These are phyloP conservation scores for Drosophila malerkotliana DNA, from an alignment of 1,140 invertebrate genomes.

Conservation along the genomic window DNA sequence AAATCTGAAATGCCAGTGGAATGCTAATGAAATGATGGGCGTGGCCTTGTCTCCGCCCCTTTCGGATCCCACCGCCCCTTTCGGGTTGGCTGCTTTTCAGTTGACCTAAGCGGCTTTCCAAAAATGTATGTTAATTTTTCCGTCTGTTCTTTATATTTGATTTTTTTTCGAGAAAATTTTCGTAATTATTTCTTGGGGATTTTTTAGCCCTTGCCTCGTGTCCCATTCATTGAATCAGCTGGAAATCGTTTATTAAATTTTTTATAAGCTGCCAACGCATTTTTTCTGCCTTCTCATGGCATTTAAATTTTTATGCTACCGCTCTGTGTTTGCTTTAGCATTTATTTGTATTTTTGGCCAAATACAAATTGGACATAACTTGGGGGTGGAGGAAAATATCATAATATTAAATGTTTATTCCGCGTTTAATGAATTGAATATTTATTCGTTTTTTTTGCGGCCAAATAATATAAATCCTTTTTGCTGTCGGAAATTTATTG, in stretches of 20 bases:
- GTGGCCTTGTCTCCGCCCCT: conserved; percentile 3
- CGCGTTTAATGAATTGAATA: conserved; percentile 35
- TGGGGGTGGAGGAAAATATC: neutral
- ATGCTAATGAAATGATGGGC: conserved; percentile 39
- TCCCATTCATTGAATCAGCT: conserved; percentile 7
- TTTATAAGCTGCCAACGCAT: conserved; percentile 33
- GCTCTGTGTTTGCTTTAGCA: conserved; percentile 9
- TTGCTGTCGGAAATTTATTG: conserved; percentile 17
- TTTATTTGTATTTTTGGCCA: conserved; percentile 13
- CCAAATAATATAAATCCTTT: conserved; percentile 8
- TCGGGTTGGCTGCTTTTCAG: conserved; percentile 41
- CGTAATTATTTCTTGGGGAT: conserved; percentile 45
- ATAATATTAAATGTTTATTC: conserved; percentile 41
- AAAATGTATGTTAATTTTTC: conserved; percentile 47
- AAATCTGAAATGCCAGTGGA: conserved; percentile 32
- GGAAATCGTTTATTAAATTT: conserved; percentile 28
- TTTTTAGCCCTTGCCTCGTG: conserved; percentile 17
- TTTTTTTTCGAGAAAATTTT: conserved; percentile 18
- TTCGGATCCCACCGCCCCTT: conserved; percentile 1
- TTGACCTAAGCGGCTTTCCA: conserved; percentile 56
- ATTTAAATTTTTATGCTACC: conserved; percentile 20
- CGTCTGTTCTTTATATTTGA: conserved; percentile 6
- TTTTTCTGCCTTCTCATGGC: neutral
- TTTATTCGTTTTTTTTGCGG: conserved; percentile 11
- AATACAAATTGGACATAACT: conserved; percentile 4